phyloP scores from a whole-genome alignment of 2,797 vertebrate genomes.

The Atherinosoma microstoma region DNA sequence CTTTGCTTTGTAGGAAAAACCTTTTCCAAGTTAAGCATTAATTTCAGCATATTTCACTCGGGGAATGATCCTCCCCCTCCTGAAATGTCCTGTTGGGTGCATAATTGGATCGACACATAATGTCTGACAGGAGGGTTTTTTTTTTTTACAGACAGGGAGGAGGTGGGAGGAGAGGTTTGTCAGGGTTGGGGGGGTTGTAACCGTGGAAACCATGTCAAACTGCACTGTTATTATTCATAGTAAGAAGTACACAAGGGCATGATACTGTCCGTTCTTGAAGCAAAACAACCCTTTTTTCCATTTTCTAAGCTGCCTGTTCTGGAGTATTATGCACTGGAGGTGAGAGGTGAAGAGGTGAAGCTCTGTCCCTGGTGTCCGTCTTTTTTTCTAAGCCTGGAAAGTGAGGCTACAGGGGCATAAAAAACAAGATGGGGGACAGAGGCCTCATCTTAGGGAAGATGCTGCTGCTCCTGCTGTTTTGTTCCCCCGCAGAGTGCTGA shows the following conservation, averaged over 20 bases:
- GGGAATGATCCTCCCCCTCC: conserved; percentile 74
- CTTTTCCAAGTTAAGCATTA: conserved; percentile 76
- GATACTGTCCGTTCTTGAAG: conserved; percentile 45
- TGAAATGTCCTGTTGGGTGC: conserved; percentile 73
- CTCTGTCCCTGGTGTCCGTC: conserved; percentile 39
- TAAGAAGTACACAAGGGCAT: conserved; percentile 52
- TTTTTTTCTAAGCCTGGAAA: conserved; percentile 23
- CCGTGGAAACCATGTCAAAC: conserved; percentile 70
- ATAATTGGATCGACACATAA: conserved; percentile 82
- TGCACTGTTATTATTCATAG: conserved; percentile 67
- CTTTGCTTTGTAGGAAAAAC: conserved; percentile 71
- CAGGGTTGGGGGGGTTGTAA: conserved; percentile 50
- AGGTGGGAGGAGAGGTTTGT: conserved; percentile 57
- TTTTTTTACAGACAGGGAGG: conserved; percentile 46
- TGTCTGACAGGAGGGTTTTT: conserved; percentile 73
- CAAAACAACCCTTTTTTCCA: conserved; percentile 52
- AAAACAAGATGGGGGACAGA: conserved; percentile 56
- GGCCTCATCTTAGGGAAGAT: conserved; percentile 76
- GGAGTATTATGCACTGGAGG: conserved; percentile 24
- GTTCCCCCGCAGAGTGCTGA: conserved; percentile 82
- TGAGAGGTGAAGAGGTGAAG: conserved; percentile 58
- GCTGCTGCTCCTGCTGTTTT: conserved; percentile 80
- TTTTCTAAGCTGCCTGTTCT: conserved; percentile 21
- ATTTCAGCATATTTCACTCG: conserved; percentile 76
- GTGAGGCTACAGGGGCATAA: conserved; percentile 49